Evolutionary conservation across 2,797 vertebrate species (phyloP).

Genomic region (Enteromius radiatus): DNA sequence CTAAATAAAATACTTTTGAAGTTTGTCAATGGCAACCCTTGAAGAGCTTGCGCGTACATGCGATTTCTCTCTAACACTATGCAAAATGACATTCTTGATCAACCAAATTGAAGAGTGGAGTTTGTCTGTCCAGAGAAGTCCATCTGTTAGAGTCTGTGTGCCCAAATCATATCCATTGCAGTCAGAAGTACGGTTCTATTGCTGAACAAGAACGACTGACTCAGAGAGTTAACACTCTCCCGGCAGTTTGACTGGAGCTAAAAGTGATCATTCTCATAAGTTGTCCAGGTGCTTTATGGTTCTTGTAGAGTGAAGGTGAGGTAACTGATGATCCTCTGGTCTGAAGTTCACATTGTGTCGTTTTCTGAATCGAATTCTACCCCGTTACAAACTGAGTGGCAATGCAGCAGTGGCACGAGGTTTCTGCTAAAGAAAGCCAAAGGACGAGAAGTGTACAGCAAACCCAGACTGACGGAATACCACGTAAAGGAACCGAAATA

Average conservation of each 20-base stretch:
- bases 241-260: constrained; percentile 43
- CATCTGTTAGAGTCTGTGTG: constrained; percentile 24
- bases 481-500: constrained; percentile 60
- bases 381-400: constrained; percentile 32
- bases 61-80: constrained; percentile 17
- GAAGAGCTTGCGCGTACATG: constrained; percentile 46
- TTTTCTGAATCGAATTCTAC: constrained; percentile 33
- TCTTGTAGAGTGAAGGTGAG: constrained; percentile 27
- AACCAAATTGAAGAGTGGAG: constrained; percentile 20
- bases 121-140: constrained; percentile 19
- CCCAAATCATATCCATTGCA: constrained; percentile 20
- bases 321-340: constrained; percentile 15
- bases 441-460: constrained; percentile 55
- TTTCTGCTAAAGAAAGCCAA: constrained; percentile 53
- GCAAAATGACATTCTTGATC: constrained; percentile 17
- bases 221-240: constrained; percentile 6
- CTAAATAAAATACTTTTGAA: constrained; percentile 9
- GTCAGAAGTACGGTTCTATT: constrained; percentile 31
- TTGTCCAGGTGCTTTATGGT: constrained; percentile 26
- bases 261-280: constrained; percentile 19
- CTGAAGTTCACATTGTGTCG: constrained; percentile 29
- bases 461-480: constrained; percentile 58
- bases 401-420: constrained; percentile 35
- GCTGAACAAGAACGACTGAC: constrained; percentile 29
- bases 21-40: constrained; percentile 57